Evolutionary conservation across 2,888 invertebrate species (phyloP), one percentile per base, ranked within the genome.

Genomic region (Rhodophaea formosa): DNA sequence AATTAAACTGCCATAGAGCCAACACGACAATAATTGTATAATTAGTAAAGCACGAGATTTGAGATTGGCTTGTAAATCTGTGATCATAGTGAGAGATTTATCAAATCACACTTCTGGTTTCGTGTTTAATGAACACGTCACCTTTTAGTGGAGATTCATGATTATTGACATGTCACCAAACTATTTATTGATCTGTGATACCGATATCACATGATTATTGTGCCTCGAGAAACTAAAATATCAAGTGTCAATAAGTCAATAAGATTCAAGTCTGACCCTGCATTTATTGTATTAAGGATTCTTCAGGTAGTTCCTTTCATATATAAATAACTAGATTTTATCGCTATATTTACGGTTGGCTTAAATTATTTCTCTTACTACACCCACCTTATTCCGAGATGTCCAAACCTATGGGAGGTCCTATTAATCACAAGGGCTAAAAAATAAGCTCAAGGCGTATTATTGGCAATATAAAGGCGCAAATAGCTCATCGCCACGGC

Each of bases 391-490:
- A 39, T 35, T 35, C 39, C 39, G 3, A 10, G 12, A 39, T 16
- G 17, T 12, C 8, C 10, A 46, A 23, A 46, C 43, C 51, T 30
- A 1, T 44, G n/a, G 44, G 43, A 53, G 30, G 43, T 44, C 44
- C 14, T 44, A 53, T 53, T 44, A 44, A 44, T 44, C 53, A 44
- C 43, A 44, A 39, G 12, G 15, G 23, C 1, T 42, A 43, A 53
- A 44, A 53, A 30, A 44, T 43, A 53, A 30, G 44, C 15, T 23
- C 10, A 43, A 53, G 30, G 30, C 8, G 3, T 10, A 6, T 29
- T 53, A 53, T 44, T 53, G 53, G 53, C 53, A 53, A 53, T 14
- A 43, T 42, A 53, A 23, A 53, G 42, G 14, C 29, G 15, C 29
- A 43, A 53, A 53, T 29, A 14, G 30, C 44, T 23, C 39, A 39